phyloP scores from a whole-genome alignment of 2,113 vertebrate genomes.

The Plecturocebus donacophilus region DNA sequence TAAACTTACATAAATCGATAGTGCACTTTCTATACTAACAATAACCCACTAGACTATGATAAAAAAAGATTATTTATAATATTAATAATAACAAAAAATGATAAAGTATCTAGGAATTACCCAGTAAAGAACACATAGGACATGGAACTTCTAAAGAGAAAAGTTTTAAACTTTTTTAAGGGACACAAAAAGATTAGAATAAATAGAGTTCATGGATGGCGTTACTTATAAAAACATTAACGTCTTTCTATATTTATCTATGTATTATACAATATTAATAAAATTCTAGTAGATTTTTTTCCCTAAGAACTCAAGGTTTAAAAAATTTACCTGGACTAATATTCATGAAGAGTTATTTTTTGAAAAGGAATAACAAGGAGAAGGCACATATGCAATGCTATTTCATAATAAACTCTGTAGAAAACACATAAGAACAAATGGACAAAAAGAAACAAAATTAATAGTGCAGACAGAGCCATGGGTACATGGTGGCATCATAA shows the following conservation, averaged over 20 bases:
- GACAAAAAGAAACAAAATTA: not conserved
- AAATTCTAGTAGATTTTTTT: not conserved
- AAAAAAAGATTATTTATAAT: not conserved
- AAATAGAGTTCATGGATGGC: not conserved
- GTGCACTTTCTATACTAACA: not conserved
- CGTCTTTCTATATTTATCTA: not conserved
- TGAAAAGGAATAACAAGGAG: not conserved
- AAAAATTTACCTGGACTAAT: not conserved
- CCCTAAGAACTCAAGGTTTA: not conserved
- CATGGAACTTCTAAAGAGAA: not conserved
- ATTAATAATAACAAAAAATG: not conserved
- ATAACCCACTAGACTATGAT: not conserved
- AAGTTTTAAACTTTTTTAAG: not conserved
- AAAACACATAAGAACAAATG: not conserved
- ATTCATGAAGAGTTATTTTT: not conserved
- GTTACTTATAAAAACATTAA: not conserved
- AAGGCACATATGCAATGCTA: not conserved
- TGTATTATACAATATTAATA: not conserved
- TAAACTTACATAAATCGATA: not conserved
- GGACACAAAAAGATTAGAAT: not conserved
- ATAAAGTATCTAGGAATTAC: not conserved
- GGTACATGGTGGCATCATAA: not conserved
- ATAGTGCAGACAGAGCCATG: not conserved
- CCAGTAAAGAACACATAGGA: not conserved
- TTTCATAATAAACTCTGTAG: not conserved